Evolutionary conservation across 2,113 vertebrate species (phyloP).

Genomic region (Tragelaphus scriptus): DNA sequence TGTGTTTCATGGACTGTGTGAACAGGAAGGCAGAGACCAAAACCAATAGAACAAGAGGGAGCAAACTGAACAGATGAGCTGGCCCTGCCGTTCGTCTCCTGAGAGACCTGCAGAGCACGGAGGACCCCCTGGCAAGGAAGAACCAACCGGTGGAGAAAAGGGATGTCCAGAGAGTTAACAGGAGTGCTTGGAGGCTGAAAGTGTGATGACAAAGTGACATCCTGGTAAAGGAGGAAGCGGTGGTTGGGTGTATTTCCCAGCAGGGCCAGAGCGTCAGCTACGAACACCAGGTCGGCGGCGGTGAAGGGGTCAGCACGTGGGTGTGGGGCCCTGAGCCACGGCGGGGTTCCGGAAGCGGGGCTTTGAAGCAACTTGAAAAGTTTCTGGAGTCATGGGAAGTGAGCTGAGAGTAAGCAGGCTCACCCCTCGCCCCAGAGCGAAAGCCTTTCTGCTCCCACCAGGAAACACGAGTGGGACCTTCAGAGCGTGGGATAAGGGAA

Average conservation of each 20-base stretch:
- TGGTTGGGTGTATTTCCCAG: fast-evolving
- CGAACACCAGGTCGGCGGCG: fast-evolving
- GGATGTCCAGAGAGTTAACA: fast-evolving
- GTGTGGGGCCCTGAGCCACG: fast-evolving
- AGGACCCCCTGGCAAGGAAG: too few species aligned
- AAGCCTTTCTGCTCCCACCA: background rate
- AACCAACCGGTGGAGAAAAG: fast-evolving
- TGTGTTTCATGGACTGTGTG: background rate
- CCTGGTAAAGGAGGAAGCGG: fast-evolving
- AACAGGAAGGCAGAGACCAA: background rate
- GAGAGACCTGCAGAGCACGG: background rate
- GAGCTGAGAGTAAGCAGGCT: background rate
- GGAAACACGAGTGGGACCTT: background rate
- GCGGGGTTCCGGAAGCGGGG: background rate
- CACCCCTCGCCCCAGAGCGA: background rate
- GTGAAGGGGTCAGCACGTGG: fast-evolving
- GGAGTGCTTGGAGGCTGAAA: background rate
- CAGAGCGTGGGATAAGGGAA: background rate
- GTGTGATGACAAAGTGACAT: fast-evolving
- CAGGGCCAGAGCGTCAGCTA: fast-evolving
- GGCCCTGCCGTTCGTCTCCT: fast-evolving
- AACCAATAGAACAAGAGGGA: background rate
- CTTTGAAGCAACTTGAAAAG: fast-evolving
- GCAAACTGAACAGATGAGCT: fast-evolving
- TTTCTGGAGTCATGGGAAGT: background rate